phyloP scores from a whole-genome alignment of 2,113 vertebrate genomes.

The Platycercus adscitus region DNA sequence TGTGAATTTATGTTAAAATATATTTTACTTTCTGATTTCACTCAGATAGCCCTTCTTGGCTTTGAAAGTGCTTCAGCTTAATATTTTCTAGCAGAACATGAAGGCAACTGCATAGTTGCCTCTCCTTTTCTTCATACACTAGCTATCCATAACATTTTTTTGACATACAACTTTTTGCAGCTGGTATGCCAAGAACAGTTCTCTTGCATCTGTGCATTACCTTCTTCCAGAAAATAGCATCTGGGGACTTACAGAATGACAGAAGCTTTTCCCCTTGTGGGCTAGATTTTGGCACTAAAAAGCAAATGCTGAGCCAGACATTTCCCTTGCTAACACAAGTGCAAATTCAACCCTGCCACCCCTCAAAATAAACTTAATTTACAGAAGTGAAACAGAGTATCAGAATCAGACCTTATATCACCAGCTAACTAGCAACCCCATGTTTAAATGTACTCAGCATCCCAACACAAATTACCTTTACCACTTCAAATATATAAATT shows the following conservation, averaged over 20 bases:
- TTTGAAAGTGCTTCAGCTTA: neutral
- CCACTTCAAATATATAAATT: neutral
- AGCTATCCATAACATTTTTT: neutral
- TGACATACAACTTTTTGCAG: neutral
- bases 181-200: neutral
- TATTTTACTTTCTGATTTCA: neutral
- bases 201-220: neutral
- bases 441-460: neutral
- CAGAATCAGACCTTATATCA: neutral
- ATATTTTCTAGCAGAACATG: neutral
- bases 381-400: neutral
- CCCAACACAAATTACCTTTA: neutral
- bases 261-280: neutral
- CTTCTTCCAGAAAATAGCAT: neutral
- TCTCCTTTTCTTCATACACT: neutral
- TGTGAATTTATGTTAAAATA: neutral
- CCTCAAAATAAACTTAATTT: neutral
- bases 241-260: neutral
- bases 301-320: neutral
- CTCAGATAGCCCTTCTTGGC: neutral
- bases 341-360: neutral
- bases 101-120: neutral
- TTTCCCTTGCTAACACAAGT: neutral
- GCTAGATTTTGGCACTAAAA: constrained; percentile 13
- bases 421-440: neutral